A percentile compares a stretch with the other conserved stretches of the same genome.
Conservation (phyloP, 1,140 invertebrate species). For the Microplitis demolitor region DNA sequence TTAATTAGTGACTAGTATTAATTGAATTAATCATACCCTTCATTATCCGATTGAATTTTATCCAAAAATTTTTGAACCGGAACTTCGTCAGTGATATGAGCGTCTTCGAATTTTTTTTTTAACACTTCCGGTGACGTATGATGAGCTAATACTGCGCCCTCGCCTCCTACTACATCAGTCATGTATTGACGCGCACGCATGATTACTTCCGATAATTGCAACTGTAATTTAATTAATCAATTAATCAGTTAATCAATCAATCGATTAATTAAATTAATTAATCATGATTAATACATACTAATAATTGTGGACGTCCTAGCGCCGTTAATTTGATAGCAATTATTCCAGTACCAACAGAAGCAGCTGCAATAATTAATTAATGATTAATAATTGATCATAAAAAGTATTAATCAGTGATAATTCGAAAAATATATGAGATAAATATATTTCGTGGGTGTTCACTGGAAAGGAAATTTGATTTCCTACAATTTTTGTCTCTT, state of each 20-base stretch:
- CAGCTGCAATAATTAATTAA: slow-evolving; percentile 67
- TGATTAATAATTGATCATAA: neutral
- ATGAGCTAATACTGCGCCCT: slow-evolving; percentile 82
- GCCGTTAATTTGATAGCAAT: slow-evolving; percentile 98
- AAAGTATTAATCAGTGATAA: neutral
- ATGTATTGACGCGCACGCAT: slow-evolving; percentile 92
- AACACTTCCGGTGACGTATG: slow-evolving; percentile 86
- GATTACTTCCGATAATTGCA: slow-evolving; percentile 97
- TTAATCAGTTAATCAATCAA: neutral
- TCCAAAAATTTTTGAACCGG: slow-evolving; percentile 87
- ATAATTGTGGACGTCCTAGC: slow-evolving; percentile 91
- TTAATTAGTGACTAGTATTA: slow-evolving; percentile 1
- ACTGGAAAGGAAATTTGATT: no score
- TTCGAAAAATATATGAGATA: no score
- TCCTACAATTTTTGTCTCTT: no score
- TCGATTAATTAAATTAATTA: neutral
- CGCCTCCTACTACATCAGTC: slow-evolving; percentile 81
- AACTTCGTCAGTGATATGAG: slow-evolving; percentile 75
- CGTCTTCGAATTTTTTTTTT: slow-evolving; percentile 79
- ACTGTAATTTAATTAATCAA: slow-evolving; percentile 62
- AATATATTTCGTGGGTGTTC: no score
- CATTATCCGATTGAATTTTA: slow-evolving; percentile 87
- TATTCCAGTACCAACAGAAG: slow-evolving; percentile 93
- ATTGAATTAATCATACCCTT: slow-evolving; percentile 71
- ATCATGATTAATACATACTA: slow-evolving; percentile 69